These are phyloP conservation scores for Hipposideros larvatus DNA, from an alignment of 2,797 vertebrate species.

Conservation along the genomic window DNA sequence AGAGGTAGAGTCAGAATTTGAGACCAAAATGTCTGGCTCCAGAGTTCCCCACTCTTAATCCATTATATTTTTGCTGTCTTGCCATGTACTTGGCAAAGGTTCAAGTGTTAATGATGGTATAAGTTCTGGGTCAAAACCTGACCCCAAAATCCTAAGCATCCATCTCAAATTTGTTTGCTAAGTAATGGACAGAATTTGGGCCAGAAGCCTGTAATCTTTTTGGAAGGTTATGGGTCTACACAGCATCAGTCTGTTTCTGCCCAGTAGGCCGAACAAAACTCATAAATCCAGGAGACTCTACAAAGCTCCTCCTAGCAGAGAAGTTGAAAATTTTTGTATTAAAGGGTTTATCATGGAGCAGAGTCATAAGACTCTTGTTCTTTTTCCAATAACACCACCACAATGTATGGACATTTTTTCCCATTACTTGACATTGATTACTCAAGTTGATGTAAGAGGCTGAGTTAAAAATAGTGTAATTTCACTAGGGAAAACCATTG, in stretches of 20 bases:
- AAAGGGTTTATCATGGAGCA: neutral
- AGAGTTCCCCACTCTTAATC: neutral
- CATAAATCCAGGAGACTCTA: neutral
- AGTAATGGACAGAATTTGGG: neutral
- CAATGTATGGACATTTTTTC: neutral
- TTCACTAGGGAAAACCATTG: constrained; percentile 48
- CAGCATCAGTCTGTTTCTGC: neutral
- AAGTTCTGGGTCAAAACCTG: neutral
- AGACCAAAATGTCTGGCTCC: neutral
- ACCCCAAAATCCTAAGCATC: neutral
- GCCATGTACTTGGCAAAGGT: neutral
- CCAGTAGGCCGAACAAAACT: neutral
- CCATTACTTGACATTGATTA: constrained; percentile 60
- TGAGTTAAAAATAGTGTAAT: constrained; percentile 43
- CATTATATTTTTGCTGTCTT: neutral
- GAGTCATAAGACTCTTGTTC: neutral
- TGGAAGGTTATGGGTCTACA: neutral
- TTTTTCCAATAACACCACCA: neutral
- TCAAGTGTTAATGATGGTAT: neutral
- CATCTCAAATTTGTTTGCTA: constrained; percentile 15
- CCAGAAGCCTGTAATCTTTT: neutral
- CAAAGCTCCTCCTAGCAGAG: neutral
- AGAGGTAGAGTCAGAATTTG: neutral
- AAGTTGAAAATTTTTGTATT: neutral
- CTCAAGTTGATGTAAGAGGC: constrained; percentile 5